These are phyloP conservation scores for Oegoconia quadripuncta DNA, from an alignment of 2,888 invertebrate species.

Conservation along the genomic window DNA sequence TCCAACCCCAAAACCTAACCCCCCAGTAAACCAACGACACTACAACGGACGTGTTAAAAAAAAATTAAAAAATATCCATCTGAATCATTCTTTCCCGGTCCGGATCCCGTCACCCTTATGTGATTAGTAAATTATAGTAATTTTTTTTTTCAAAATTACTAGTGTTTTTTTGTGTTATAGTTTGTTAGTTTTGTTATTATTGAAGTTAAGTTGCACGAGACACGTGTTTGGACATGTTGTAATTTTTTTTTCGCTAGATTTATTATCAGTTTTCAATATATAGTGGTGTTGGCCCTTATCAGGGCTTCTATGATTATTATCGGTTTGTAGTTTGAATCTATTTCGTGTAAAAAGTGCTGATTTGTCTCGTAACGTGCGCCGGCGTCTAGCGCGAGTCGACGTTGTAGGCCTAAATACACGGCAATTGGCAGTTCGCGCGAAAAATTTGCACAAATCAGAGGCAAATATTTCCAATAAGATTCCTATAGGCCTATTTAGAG, in stretches of 20 bases:
- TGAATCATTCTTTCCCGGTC: no score
- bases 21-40: no score
- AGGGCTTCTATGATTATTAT: conserved; percentile 14
- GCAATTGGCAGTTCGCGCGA: conserved; percentile 47
- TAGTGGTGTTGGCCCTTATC: no score
- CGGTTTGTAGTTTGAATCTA: conserved; percentile 14
- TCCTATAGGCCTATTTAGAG: conserved; percentile 74
- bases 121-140: no score
- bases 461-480: conserved; percentile 61
- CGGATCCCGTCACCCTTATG: no score
- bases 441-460: conserved; percentile 55
- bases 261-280: background rate
- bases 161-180: no score
- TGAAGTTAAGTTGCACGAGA: background rate
- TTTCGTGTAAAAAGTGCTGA: conserved; percentile 16
- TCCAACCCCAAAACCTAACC: background rate
- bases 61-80: no score
- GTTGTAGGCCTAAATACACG: conserved; percentile 62
- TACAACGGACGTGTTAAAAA: no score
- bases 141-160: no score
- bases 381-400: conserved; percentile 20
- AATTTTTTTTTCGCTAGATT: background rate
- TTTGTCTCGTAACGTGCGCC: conserved; percentile 18
- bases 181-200: background rate
- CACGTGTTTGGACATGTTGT: background rate